Evolutionary conservation across 2,113 vertebrate genomes (phyloP), one percentile per base, ranked within the genome.

Genomic region (Hucho hucho): DNA sequence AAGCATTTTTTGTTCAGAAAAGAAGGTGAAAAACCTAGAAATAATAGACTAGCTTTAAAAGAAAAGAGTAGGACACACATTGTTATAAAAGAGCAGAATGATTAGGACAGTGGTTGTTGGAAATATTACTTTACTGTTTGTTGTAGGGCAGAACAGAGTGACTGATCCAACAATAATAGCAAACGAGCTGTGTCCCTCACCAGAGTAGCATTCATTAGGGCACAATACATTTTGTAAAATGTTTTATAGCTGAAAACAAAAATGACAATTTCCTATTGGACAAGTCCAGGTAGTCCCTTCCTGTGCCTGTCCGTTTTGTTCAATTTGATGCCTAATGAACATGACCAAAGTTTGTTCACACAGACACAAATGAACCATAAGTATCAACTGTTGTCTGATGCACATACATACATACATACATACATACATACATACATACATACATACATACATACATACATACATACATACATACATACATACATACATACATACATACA

Each of bases 21-120:
- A 58, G 75, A 86, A 28, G 67, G 74, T 79, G 76, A 83, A 86
- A 82, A 74, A 76, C 74, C 75, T 64, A 81, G 74, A 87, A 84
- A 88, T 84, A 87, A 81, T 75, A 75, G 73, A 74, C 25, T 73
- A 84, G 47, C 67, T 59, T 74, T 73, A 72, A 85, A 84, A 70
- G 64, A 72, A 78, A 47, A 73, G n/a, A 73, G 78, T 43, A 43
- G 37, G 76, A 64, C 43, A 61, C 46, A 53, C 25, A 11, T 24
- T 85, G 37, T 43, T 43, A 86, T 56, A 75, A 80, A 85, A 73
- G 14, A 69, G 70, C 53, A 74, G 59, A 76, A 76, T 47, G 63
- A 29, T 77, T 81, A 61, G 69, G 82, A 76, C 82, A 85, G 76
- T 5, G 47, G 9, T 53, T 43, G 9, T 43, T 84, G 82, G 73